phyloP scores from a whole-genome alignment of 2,797 vertebrate genomes.

The Xenentodon cancila region DNA sequence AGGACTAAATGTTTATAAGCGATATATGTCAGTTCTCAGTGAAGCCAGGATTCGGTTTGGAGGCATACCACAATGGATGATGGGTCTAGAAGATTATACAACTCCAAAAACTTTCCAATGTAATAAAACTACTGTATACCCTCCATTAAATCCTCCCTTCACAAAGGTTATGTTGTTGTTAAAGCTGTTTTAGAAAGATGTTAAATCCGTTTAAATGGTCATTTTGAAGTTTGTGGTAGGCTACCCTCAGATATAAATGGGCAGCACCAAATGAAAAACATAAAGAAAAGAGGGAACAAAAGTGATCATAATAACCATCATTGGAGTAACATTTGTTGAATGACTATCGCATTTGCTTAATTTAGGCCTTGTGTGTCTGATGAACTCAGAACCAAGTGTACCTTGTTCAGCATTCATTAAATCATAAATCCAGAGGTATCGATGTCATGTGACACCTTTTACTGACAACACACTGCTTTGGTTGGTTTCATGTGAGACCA shows the following conservation, averaged over 20 bases:
- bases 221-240: slow-evolving; percentile 5
- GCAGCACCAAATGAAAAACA: neutral
- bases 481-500: neutral
- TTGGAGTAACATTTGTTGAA: neutral
- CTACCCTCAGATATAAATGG: neutral
- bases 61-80: slow-evolving; percentile 7
- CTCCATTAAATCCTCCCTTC: slow-evolving; percentile 4
- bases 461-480: slow-evolving; percentile 13
- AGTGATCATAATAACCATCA: neutral
- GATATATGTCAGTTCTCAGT: slow-evolving; percentile 21
- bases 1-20: slow-evolving; percentile 15
- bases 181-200: slow-evolving; percentile 6
- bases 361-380: neutral
- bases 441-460: slow-evolving; percentile 31
- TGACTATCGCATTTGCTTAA: neutral
- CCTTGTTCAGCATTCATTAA: slow-evolving; percentile 11
- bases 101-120: slow-evolving; percentile 11
- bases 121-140: slow-evolving; percentile 17
- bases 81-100: slow-evolving; percentile 5
- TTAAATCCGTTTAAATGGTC: slow-evolving; percentile 8
- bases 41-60: slow-evolving; percentile 7
- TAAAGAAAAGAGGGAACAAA: too few relatives aligned
- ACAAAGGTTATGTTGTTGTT: slow-evolving; percentile 15
- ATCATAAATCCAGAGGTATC: slow-evolving; percentile 27
- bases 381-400: neutral